A percentile compares a stretch with the other conserved stretches of the same genome.
Conservation (phyloP, 2,888 invertebrate species). For the Ectemnius continuus region DNA sequence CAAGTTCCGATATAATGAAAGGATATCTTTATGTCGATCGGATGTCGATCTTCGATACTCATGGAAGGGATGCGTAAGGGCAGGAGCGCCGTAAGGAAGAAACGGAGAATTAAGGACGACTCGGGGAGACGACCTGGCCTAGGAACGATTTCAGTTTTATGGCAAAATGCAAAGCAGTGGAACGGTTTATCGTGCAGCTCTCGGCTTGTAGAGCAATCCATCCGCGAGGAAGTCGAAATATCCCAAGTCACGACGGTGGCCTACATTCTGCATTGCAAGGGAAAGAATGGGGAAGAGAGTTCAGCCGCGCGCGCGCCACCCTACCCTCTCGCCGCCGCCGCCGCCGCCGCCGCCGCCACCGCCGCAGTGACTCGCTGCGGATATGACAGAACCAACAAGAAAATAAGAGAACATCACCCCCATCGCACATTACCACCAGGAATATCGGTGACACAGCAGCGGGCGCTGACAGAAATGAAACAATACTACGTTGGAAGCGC, state of each 20-base stretch:
- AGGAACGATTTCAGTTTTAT: conserved; percentile 64
- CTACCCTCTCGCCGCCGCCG: too few relatives aligned
- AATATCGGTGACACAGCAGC: not conserved
- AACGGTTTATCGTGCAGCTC: conserved; percentile 66
- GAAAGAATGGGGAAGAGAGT: too few relatives aligned
- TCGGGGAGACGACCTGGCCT: conserved; percentile 51
- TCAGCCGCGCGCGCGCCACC: conserved; percentile 56
- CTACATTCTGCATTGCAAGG: conserved; percentile 70
- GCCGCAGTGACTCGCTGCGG: conserved; percentile 34
- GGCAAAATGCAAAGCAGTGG: conserved; percentile 60
- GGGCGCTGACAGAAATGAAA: too few relatives aligned
- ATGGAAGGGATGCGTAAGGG: too few relatives aligned
- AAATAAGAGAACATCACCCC: conserved; percentile 57
- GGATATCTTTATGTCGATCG: too few relatives aligned
- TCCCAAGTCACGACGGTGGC: conserved; percentile 52
- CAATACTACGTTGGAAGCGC: too few relatives aligned
- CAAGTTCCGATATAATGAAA: too few relatives aligned
- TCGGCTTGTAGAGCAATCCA: conserved; percentile 69
- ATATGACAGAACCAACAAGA: conserved; percentile 48
- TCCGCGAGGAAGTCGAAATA: conserved; percentile 68
- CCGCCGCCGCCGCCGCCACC: too few relatives aligned
- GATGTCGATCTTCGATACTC: too few relatives aligned
- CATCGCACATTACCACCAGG: conserved; percentile 38
- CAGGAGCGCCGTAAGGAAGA: too few relatives aligned
- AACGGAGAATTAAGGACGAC: conserved; percentile 24